Base-by-base conservation (phyloP, 1,140 invertebrate genomes). In the Lepidurus apus region DNA sequence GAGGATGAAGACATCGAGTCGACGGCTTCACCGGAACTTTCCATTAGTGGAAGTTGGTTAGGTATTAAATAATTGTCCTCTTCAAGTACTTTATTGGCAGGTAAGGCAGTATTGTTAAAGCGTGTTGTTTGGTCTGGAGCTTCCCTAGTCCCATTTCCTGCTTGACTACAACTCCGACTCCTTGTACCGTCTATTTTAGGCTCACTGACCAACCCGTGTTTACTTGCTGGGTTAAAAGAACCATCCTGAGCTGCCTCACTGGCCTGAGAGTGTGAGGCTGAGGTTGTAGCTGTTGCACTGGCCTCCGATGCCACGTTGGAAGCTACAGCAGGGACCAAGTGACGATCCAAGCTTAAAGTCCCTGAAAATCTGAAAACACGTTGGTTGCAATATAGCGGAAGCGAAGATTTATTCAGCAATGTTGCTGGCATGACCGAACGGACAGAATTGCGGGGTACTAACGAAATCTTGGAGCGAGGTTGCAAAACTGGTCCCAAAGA, bases 361-460 rank as follows among this genome's bases (percentile, higher is more conserved):
- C 53, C 53, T 65, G 53, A 65, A 65, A 65, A 65, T 17, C 21
- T 13, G 53, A n/a, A 65, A 65, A 65, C 53, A 13, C 53, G 53
- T 65, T 65, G 53, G 53, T 65, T 65, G 21, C 53, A 65, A 65
- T 65, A 65, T 7, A n/a, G 53, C 13, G 53, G 53, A 65, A 65
- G 17, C n/a, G 53, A 65, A 65, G 17, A 21, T 17, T 65, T 65
- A 13, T 17, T 17, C 17, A 21, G 53, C 53, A n/a, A 65, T 13
- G 53, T 47, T 47, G 45, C 45, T 47, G 53, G 9, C 9, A 21
- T 65, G 21, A 65, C n/a, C 53, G 53, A 9, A 17, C 53, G 17
- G 53, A 65, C 17, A 7, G 53, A 65, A 21, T 21, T 65, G 6
- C 53, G 53, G 1, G 53, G 17, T 13, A 21, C 13, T 7, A 65